Conservation (phyloP, 2,113 vertebrate genomes). For the Dryoscopus gambensis region DNA sequence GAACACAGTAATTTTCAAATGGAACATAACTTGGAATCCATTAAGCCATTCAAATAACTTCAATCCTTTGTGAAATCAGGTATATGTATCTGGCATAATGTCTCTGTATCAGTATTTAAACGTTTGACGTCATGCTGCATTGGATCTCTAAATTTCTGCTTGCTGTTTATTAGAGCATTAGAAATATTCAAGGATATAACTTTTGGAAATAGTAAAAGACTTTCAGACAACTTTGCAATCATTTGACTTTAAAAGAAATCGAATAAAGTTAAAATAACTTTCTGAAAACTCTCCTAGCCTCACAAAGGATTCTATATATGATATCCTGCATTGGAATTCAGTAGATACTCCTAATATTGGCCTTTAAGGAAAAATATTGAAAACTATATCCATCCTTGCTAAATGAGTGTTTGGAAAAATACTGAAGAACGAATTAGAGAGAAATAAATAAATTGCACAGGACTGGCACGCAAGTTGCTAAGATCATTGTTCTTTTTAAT, state of each 20-base stretch:
- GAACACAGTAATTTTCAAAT: neutral
- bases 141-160: neutral
- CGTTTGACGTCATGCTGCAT: neutral
- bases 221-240: neutral
- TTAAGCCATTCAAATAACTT: neutral
- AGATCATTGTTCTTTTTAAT: neutral
- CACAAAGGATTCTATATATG: neutral
- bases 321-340: neutral
- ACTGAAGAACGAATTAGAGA: neutral
- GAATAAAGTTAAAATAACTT: neutral
- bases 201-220: neutral
- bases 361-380: neutral
- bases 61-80: neutral
- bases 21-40: neutral
- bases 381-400: neutral
- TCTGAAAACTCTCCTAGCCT: neutral
- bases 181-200: neutral
- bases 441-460: neutral
- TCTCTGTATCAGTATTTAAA: neutral
- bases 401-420: neutral
- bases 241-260: neutral
- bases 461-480: neutral
- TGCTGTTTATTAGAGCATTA: neutral
- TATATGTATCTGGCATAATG: neutral
- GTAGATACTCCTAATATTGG: neutral